These are phyloP conservation scores for Andrena bucephala DNA, from an alignment of 2,888 invertebrate species.

Conservation along the genomic window DNA sequence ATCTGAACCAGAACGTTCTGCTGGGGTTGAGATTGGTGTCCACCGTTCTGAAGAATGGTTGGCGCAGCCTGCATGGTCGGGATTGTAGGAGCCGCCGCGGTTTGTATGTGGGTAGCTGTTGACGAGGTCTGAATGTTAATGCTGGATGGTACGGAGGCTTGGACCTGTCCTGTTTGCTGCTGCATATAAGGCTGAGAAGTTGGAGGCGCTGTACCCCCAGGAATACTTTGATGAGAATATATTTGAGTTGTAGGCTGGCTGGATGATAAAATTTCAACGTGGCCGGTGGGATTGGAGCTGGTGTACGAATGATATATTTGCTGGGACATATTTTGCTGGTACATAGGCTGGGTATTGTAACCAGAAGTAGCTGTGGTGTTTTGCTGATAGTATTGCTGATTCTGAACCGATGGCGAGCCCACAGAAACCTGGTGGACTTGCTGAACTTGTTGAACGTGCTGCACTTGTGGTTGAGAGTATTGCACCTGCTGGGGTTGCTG, in stretches of 20 bases:
- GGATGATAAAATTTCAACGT: conserved; percentile 77
- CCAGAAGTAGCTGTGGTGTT: conserved; percentile 67
- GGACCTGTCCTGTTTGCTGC: conserved; percentile 72
- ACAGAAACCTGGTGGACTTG: conserved; percentile 81
- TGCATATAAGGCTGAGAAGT: conserved; percentile 71
- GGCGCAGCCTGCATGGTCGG: conserved; percentile 72
- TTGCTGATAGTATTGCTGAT: conserved; percentile 79
- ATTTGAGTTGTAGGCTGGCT: conserved; percentile 71
- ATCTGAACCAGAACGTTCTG: conserved; percentile 78
- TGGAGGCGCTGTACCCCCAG: conserved; percentile 52
- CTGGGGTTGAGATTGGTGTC: conserved; percentile 76
- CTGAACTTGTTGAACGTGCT: conserved; percentile 81
- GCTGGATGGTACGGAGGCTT: conserved; percentile 71
- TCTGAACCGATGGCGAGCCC: conserved; percentile 77
- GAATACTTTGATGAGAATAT: conserved; percentile 68
- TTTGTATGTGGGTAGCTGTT: conserved; percentile 74
- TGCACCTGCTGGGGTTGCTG: conserved; percentile 77
- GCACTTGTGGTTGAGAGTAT: conserved; percentile 77
- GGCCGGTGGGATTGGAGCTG: conserved; percentile 72
- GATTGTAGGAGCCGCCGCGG: conserved; percentile 69
- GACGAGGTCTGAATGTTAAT: conserved; percentile 75
- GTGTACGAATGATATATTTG: conserved; percentile 78
- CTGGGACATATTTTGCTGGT: conserved; percentile 78
- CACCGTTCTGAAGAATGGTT: conserved; percentile 70
- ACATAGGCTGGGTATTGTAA: conserved; percentile 73